Percentiles rank a stretch among this genome's conserved stretches.
These are phyloP conservation scores for Austrofundulus limnaeus DNA, from an alignment of 2,113 vertebrate genomes.

Conservation along the genomic window DNA sequence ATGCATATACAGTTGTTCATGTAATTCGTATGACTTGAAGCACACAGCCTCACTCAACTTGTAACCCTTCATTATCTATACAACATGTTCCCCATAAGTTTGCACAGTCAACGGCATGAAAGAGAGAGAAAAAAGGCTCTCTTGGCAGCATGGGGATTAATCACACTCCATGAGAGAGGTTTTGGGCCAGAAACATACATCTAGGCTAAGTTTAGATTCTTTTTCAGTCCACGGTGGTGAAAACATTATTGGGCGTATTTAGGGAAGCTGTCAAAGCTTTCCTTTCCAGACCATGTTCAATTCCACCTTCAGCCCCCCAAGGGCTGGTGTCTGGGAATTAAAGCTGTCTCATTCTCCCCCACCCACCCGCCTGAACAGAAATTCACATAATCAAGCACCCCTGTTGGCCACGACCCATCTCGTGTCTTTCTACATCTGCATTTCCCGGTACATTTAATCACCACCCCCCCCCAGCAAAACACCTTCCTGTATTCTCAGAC, in stretches of 20 bases:
- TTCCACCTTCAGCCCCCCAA: constrained; percentile 65
- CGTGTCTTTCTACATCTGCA: constrained; percentile 64
- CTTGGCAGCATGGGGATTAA: constrained; percentile 15
- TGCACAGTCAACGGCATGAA: constrained; percentile 10
- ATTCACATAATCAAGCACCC: constrained; percentile 62
- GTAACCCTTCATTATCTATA: constrained; percentile 27
- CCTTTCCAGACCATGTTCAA: constrained; percentile 68
- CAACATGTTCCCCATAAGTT: constrained; percentile 12
- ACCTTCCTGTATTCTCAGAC: constrained; percentile 42
- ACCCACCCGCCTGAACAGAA: constrained; percentile 62
- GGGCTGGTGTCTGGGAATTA: constrained; percentile 68
- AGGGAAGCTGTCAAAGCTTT: constrained; percentile 68
- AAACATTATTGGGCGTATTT: constrained; percentile 69
- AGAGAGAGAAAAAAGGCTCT: constrained; percentile 22
- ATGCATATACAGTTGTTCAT: not conserved
- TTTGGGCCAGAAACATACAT: constrained; percentile 38
- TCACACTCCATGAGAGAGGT: constrained; percentile 22
- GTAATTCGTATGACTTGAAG: constrained; percentile 16
- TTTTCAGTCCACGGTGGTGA: constrained; percentile 48
- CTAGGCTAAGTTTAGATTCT: constrained; percentile 50
- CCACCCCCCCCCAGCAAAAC: constrained; percentile 57
- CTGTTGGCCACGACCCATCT: constrained; percentile 68
- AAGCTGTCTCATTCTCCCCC: constrained; percentile 59
- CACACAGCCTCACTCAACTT: constrained; percentile 7
- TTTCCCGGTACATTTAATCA: constrained; percentile 66